phyloP scores from a whole-genome alignment of 2,888 invertebrate genomes.

The Eudasyphora cyanicolor region DNA sequence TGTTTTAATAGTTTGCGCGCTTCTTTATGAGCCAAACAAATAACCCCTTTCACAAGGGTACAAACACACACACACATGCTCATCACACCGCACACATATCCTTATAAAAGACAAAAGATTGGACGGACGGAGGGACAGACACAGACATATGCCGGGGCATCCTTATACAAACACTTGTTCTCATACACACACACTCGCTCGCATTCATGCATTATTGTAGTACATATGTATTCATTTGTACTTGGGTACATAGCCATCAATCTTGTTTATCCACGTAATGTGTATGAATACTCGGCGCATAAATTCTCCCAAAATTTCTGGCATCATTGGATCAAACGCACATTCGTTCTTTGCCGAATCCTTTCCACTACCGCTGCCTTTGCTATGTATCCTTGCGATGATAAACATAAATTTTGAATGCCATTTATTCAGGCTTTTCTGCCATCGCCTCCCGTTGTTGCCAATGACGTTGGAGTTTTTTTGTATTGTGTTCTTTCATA shows the following conservation, averaged over 20 bases:
- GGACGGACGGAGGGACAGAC: too few species aligned
- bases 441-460: slow-evolving; percentile 5
- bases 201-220: slow-evolving; percentile 28
- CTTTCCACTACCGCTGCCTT: neutral
- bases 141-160: too few species aligned
- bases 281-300: slow-evolving; percentile 34
- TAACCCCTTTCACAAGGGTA: slow-evolving; percentile 14
- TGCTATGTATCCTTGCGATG: slow-evolving; percentile 32
- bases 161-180: too few species aligned
- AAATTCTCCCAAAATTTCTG: slow-evolving; percentile 17
- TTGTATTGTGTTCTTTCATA: too few species aligned
- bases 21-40: slow-evolving; percentile 3
- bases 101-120: too few species aligned
- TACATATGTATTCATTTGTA: slow-evolving; percentile 36
- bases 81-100: too few species aligned
- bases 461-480: slow-evolving; percentile 36
- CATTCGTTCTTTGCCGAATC: too few species aligned
- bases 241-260: slow-evolving; percentile 36
- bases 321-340: neutral
- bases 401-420: slow-evolving; percentile 49
- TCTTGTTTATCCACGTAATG: slow-evolving; percentile 42
- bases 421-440: neutral
- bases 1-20: slow-evolving; percentile 51
- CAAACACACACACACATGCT: neutral
- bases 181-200: neutral